Evolutionary conservation across 1,140 invertebrate species (phyloP).

Genomic region (Riptortus pedestris): DNA sequence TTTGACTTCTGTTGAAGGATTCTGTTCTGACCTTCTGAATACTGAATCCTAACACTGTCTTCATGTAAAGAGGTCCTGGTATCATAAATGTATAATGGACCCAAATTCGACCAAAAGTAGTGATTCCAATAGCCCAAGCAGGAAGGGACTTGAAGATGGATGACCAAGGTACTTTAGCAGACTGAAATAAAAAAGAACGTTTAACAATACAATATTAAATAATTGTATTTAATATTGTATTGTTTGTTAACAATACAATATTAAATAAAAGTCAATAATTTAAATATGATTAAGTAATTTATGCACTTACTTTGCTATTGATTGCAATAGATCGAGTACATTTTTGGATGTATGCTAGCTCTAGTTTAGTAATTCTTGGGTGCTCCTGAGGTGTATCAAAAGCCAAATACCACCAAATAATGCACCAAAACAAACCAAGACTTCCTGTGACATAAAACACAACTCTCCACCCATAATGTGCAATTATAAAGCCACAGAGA

Average conservation of each 20-base stretch:
- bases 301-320: slow-evolving; percentile 40
- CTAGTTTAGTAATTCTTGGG: slow-evolving; percentile 57
- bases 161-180: slow-evolving; percentile 56
- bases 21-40: slow-evolving; percentile 49
- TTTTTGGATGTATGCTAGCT: slow-evolving; percentile 56
- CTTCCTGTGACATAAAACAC: slow-evolving; percentile 61
- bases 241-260: too few species aligned
- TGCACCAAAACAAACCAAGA: slow-evolving; percentile 53
- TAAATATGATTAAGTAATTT: not conserved
- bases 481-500: slow-evolving; percentile 56
- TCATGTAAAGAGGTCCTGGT: slow-evolving; percentile 59
- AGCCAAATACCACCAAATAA: slow-evolving; percentile 64
- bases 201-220: not conserved
- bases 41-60: slow-evolving; percentile 53
- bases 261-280: not conserved
- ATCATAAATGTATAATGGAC: slow-evolving; percentile 61
- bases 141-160: slow-evolving; percentile 63
- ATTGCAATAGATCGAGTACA: slow-evolving; percentile 44
- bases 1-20: not conserved
- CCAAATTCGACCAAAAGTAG: slow-evolving; percentile 61
- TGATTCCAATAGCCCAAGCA: slow-evolving; percentile 69
- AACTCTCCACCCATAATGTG: slow-evolving; percentile 51
- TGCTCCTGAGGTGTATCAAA: slow-evolving; percentile 61
- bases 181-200: slow-evolving; percentile 30
- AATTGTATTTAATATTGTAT: not conserved